Percentiles rank a stretch among this genome's conserved stretches.
Conservation (phyloP, 2,888 invertebrate genomes). For the Apocheima hispidaria region DNA sequence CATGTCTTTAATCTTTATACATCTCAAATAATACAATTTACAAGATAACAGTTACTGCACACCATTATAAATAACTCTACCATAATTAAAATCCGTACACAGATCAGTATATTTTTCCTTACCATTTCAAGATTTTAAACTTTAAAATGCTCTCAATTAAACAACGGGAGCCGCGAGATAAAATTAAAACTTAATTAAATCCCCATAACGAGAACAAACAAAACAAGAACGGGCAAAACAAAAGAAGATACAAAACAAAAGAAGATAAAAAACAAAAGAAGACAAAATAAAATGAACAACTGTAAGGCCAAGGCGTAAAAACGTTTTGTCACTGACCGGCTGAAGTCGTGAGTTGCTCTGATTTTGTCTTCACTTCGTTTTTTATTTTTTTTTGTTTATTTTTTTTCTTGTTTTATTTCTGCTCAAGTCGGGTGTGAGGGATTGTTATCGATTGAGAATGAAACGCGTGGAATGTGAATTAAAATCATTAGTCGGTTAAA, state of each 20-base stretch:
- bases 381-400: constrained; percentile 32
- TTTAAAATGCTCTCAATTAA: constrained; percentile 67
- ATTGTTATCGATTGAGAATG: constrained; percentile 52
- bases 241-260: constrained; percentile 44
- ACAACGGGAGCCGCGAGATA: constrained; percentile 77
- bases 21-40: too few species aligned
- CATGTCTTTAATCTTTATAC: too few species aligned
- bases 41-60: too few species aligned
- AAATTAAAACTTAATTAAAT: constrained; percentile 85
- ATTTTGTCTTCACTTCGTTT: constrained; percentile 33
- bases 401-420: too few species aligned
- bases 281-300: constrained; percentile 40
- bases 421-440: constrained; percentile 32
- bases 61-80: too few species aligned
- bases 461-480: constrained; percentile 36
- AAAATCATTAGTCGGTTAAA: constrained; percentile 27
- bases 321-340: constrained; percentile 65
- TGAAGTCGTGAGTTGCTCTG: constrained; percentile 43
- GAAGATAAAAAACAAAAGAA: constrained; percentile 12
- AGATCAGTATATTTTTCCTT: constrained; percentile 58
- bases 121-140: constrained; percentile 56
- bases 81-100: constrained; percentile 47
- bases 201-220: constrained; percentile 65
- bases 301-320: constrained; percentile 63
- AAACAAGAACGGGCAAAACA: constrained; percentile 48